Evolutionary conservation across 2,888 invertebrate species (phyloP).

Genomic region (Cheilosia grossa): DNA sequence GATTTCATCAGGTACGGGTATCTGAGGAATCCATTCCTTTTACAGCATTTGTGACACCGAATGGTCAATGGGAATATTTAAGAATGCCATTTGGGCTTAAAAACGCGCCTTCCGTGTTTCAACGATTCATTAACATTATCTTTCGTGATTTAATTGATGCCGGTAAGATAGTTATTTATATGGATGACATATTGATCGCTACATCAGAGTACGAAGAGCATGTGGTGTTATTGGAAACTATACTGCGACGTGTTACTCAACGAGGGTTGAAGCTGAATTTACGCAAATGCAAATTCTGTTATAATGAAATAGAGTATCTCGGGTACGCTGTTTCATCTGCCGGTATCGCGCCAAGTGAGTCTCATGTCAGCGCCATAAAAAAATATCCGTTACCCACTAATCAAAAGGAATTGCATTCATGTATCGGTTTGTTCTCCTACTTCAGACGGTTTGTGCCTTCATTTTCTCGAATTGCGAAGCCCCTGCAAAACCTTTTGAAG

Average conservation of each 20-base stretch:
- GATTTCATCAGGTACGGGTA: slow-evolving; percentile 73
- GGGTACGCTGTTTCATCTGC: too few relatives aligned
- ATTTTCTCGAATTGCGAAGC: slow-evolving; percentile 76
- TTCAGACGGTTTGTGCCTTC: slow-evolving; percentile 44
- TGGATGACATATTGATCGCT: slow-evolving; percentile 23
- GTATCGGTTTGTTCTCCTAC: slow-evolving; percentile 56
- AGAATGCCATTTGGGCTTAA: slow-evolving; percentile 70
- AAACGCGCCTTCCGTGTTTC: slow-evolving; percentile 60
- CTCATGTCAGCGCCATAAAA: slow-evolving; percentile 2
- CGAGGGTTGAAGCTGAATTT: slow-evolving; percentile 1
- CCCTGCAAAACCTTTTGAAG: slow-evolving; percentile 76
- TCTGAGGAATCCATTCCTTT: slow-evolving; percentile 69
- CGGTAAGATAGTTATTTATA: slow-evolving; percentile 37
- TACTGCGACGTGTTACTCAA: slow-evolving; percentile 17
- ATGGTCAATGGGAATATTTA: slow-evolving; percentile 70
- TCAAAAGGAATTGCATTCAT: slow-evolving; percentile 17
- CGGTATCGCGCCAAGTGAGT: neutral
- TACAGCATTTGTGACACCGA: slow-evolving; percentile 75
- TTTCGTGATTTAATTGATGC: slow-evolving; percentile 20
- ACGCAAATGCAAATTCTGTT: too few relatives aligned
- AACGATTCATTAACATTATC: slow-evolving; percentile 45
- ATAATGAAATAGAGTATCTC: too few relatives aligned
- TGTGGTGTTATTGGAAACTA: slow-evolving; percentile 13
- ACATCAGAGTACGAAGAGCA: slow-evolving; percentile 21
- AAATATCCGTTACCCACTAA: slow-evolving; percentile 8